phyloP scores from a whole-genome alignment of 53 echinoderm and acorn worm species.

The Stichopus horrens region DNA sequence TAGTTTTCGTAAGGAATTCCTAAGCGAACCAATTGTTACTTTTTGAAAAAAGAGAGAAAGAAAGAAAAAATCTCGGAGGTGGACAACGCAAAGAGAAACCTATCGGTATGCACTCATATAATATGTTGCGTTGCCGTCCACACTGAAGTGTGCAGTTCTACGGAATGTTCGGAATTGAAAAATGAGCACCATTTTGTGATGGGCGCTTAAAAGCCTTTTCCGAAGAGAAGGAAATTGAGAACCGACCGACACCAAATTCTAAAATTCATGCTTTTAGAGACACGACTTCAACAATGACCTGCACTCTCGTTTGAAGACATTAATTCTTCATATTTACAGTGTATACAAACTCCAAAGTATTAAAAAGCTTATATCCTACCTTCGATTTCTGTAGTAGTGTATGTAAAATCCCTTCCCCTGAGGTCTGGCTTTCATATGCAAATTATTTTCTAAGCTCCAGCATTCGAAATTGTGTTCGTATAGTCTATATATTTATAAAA shows the following conservation, averaged over 20 bases:
- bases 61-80: too few species aligned
- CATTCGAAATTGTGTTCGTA: slow-evolving; percentile 13
- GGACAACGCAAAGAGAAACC: too few species aligned
- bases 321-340: neutral
- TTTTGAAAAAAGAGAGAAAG: too few species aligned
- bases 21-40: too few species aligned
- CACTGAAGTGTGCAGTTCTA: too few species aligned
- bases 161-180: too few species aligned
- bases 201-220: neutral
- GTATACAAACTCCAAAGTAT: neutral
- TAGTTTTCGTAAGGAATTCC: too few species aligned
- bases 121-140: too few species aligned
- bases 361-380: neutral
- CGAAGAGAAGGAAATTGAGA: neutral
- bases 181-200: too few species aligned
- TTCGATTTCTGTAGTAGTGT: neutral
- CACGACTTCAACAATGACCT: neutral
- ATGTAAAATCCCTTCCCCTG: slow-evolving; percentile 26
- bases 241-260: neutral
- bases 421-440: slow-evolving; percentile 32
- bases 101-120: too few species aligned
- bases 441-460: slow-evolving; percentile 32
- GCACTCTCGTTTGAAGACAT: neutral
- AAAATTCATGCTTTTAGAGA: neutral
- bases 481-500: neutral